Evolutionary conservation across 2,888 invertebrate genomes (phyloP), one percentile per base, ranked within the genome.

Genomic region (Byasa hedistus): DNA sequence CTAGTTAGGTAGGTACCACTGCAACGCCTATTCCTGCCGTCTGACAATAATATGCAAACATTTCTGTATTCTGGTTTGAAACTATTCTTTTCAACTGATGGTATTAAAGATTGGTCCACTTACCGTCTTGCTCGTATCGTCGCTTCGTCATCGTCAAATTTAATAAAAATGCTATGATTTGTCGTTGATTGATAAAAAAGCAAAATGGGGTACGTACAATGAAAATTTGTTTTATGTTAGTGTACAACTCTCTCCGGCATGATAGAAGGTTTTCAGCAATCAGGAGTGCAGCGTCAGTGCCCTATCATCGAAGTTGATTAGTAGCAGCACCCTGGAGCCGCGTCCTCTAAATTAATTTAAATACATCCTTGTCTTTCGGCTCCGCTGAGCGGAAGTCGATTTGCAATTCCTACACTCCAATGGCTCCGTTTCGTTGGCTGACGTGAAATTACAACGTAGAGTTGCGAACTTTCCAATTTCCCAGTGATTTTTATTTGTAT

Each of bases 291-390:
- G 51, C 23, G 56, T 48, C 61, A 51, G 48, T 57, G 65, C 65
- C 54, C 66, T 66, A 65, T 67, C 70, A 71, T 70, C 69, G 65
- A 66, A 63, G 71, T 72, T 76, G 74, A 76, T 76, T 75, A 73
- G 73, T 71, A 67, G 69, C 71, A 63, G 73, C 73, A 72, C 69
- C 71, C 69, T 71, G 71, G 66, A 70, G 70, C 63, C 65, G 68
- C 69, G 72, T 76, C 73, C 75, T 75, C 71, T 75, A 85, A 88
- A 88, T 89, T 89, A 86, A 87, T 87, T 88, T 85, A 85, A 85
- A 86, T 85, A 85, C 85, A 84, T 85, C 84, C 82, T 86, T 86
- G 87, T 85, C 84, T 88, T 85, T 86, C 81, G 81, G 74, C 86
- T 86, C 76, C 72, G 79, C 76, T 78, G 79, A 85, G 84, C 84